Evolutionary conservation across 2,888 invertebrate species (phyloP).

Genomic region (Miltochrista miniata): DNA sequence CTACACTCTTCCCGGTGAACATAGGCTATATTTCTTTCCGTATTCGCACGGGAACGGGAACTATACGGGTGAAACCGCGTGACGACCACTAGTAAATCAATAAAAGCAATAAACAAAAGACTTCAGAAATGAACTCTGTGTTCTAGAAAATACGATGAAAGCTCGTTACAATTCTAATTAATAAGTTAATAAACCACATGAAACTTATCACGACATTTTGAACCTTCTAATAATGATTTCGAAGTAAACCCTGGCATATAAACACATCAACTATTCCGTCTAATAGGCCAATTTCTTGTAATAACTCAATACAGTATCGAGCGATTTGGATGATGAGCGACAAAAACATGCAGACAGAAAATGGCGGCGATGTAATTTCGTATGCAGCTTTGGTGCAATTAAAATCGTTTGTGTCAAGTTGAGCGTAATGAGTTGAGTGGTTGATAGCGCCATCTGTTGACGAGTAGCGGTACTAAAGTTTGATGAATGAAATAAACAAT

Average conservation of each 20-base stretch:
- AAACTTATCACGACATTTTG: neutral
- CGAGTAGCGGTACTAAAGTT: slow-evolving; percentile 53
- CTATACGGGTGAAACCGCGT: too few relatives aligned
- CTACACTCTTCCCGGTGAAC: too few relatives aligned
- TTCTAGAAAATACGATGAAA: too few relatives aligned
- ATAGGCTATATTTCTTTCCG: too few relatives aligned
- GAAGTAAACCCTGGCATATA: slow-evolving; percentile 6
- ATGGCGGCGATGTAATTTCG: slow-evolving; percentile 15
- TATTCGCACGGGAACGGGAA: too few relatives aligned
- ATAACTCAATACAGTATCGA: slow-evolving; percentile 38
- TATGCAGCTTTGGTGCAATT: slow-evolving; percentile 54
- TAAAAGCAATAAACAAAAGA: too few relatives aligned
- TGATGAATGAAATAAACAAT: neutral
- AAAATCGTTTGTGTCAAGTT: slow-evolving; percentile 47
- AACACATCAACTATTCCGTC: slow-evolving; percentile 11
- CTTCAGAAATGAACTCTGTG: too few relatives aligned
- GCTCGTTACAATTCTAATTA: neutral
- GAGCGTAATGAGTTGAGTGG: slow-evolving; percentile 1
- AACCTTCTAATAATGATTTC: slow-evolving; percentile 8
- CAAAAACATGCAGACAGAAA: slow-evolving; percentile 28
- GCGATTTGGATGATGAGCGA: slow-evolving; percentile 25
- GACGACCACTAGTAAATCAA: too few relatives aligned
- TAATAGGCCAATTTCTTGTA: slow-evolving; percentile 42
- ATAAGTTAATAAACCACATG: neutral
- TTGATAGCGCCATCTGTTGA: slow-evolving; percentile 61